A percentile compares a stretch with the other conserved stretches of the same genome.
These are phyloP conservation scores for Mantis religiosa DNA, from an alignment of 2,888 invertebrate species.

Conservation along the genomic window DNA sequence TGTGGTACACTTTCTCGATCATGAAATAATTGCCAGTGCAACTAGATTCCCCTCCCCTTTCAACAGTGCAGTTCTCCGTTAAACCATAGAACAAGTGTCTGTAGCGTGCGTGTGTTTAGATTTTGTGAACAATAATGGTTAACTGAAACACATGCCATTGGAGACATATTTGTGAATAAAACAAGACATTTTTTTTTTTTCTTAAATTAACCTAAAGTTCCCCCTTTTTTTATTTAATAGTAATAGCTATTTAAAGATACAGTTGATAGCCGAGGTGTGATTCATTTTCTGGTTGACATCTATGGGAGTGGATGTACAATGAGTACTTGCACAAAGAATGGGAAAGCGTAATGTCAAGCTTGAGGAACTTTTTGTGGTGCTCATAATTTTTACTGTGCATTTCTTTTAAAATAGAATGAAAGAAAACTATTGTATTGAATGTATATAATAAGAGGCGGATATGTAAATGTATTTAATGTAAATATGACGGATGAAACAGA, in stretches of 20 bases:
- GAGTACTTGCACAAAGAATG: not conserved
- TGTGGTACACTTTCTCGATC: not conserved
- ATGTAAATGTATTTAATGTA: constrained; percentile 24
- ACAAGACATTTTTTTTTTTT: not conserved
- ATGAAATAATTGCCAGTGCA: not conserved
- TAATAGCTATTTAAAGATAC: not conserved
- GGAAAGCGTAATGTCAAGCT: not conserved
- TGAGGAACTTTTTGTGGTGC: constrained; percentile 7
- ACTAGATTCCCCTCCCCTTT: not conserved
- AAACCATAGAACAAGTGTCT: not conserved
- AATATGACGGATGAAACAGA: constrained; percentile 15
- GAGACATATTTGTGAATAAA: not conserved
- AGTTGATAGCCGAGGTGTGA: not conserved
- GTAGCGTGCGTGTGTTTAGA: not conserved
- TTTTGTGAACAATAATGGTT: not conserved
- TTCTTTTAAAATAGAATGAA: constrained; percentile 2
- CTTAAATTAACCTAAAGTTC: not conserved
- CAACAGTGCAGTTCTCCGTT: not conserved
- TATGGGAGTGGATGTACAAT: not conserved
- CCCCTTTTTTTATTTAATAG: not conserved
- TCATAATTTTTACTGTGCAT: constrained; percentile 9
- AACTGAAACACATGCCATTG: not conserved
- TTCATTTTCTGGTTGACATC: not conserved
- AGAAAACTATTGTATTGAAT: not conserved
- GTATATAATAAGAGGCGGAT: constrained; percentile 1